phyloP scores from a whole-genome alignment of 2,113 vertebrate species.

The Indri indri region DNA sequence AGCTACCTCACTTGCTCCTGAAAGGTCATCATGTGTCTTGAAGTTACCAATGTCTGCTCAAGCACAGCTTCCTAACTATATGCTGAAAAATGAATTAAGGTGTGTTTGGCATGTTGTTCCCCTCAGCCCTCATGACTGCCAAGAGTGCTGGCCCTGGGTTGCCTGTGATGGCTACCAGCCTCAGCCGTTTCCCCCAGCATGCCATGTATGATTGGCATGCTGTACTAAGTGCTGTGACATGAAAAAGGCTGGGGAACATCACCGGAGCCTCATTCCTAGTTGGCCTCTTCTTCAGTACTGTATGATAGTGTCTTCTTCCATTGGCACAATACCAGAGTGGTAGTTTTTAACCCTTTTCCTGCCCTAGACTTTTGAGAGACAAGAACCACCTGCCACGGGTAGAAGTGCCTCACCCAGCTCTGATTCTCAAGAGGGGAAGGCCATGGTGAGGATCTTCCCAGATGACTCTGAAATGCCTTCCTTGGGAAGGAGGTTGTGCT shows the following conservation, averaged over 20 bases:
- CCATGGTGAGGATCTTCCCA: background rate
- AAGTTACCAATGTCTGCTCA: background rate
- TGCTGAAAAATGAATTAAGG: conserved; percentile 12
- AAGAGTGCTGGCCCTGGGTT: background rate
- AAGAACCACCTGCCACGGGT: background rate
- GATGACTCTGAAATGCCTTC: background rate
- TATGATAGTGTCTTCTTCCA: background rate
- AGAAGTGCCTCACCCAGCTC: background rate
- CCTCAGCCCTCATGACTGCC: background rate
- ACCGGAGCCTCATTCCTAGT: background rate
- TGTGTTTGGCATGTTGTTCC: background rate
- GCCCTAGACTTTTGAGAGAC: background rate
- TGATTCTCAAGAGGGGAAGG: background rate
- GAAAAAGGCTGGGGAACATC: background rate
- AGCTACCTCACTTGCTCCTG: background rate
- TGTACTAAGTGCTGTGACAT: background rate
- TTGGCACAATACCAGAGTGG: background rate
- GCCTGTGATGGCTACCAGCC: background rate
- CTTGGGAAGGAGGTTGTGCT: background rate
- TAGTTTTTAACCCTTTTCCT: background rate
- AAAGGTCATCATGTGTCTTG: background rate
- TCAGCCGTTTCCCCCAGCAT: background rate
- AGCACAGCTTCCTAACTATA: background rate
- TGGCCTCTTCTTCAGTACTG: background rate
- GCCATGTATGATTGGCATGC: background rate